Evolutionary conservation across 2,888 invertebrate genomes (phyloP).

Genomic region (Epistrophella euchroma): DNA sequence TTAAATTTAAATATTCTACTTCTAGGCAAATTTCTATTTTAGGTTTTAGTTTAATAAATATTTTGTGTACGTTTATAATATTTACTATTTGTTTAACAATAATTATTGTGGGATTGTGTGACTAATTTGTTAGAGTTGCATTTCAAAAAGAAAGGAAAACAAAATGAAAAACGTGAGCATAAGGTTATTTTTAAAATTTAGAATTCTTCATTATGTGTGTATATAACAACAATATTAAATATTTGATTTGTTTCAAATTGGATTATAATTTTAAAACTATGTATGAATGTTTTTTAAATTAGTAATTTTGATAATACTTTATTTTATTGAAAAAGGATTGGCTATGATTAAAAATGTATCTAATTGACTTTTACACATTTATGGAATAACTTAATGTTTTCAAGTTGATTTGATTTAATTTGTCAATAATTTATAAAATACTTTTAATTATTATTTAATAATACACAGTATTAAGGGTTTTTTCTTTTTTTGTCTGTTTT

Average conservation of each 20-base stretch:
- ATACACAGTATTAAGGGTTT: conserved; percentile 75
- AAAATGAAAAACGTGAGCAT: conserved; percentile 68
- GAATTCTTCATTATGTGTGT: conserved; percentile 50
- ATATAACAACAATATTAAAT: conserved; percentile 35
- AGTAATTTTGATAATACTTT: conserved; percentile 71
- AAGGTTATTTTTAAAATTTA: conserved; percentile 68
- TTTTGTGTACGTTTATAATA: conserved; percentile 32
- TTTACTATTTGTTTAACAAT: conserved; percentile 30
- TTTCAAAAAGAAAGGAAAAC: conserved; percentile 34
- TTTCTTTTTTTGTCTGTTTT: conserved; percentile 38
- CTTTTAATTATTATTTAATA: conserved; percentile 39
- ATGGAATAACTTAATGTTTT: conserved; percentile 51
- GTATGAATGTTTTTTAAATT: conserved; percentile 41
- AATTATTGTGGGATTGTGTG: conserved; percentile 26
- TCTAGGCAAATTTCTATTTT: conserved; percentile 42
- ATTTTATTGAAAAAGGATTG: conserved; percentile 32
- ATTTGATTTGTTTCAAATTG: conserved; percentile 8
- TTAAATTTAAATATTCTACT: conserved; percentile 66
- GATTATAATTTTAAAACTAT: conserved; percentile 3
- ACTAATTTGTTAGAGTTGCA: conserved; percentile 30
- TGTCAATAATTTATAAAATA: conserved; percentile 57
- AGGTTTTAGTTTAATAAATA: conserved; percentile 28
- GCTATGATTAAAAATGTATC: conserved; percentile 39
- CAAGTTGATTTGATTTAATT: conserved; percentile 43
- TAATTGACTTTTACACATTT: conserved; percentile 69